A percentile compares a stretch with the other conserved stretches of the same genome.
Conservation (phyloP, 2,797 vertebrate species). For the Falco concolor region DNA sequence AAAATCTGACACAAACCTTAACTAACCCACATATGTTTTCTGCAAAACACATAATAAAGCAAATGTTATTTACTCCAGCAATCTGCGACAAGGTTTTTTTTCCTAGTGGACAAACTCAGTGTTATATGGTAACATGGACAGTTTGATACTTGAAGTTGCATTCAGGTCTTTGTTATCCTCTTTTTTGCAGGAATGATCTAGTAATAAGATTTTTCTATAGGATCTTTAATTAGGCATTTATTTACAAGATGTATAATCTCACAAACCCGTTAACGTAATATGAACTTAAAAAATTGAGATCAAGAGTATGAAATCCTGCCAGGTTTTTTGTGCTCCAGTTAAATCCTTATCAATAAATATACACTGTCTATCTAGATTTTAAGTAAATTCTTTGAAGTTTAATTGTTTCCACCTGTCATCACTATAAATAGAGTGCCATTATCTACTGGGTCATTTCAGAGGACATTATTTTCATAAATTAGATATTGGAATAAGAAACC, state of each 20-base stretch:
- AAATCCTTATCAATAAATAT: conserved; percentile 46
- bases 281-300: conserved; percentile 42
- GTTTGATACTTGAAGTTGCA: not conserved
- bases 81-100: not conserved
- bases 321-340: conserved; percentile 30
- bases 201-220: not conserved
- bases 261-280: conserved; percentile 31
- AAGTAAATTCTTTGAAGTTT: conserved; percentile 25
- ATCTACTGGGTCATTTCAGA: not conserved
- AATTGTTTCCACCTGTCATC: not conserved
- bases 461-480: not conserved
- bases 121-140: not conserved
- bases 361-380: not conserved
- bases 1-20: not conserved
- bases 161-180: not conserved
- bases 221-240: conserved; percentile 57
- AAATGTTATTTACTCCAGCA: not conserved
- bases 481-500: not conserved
- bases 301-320: conserved; percentile 36
- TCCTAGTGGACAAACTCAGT: not conserved
- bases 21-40: not conserved
- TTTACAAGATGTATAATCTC: conserved; percentile 43
- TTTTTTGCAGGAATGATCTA: not conserved
- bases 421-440: not conserved
- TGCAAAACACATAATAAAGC: not conserved